Conservation (phyloP, 2,797 vertebrate species). For the Brachyalestes nurse region DNA sequence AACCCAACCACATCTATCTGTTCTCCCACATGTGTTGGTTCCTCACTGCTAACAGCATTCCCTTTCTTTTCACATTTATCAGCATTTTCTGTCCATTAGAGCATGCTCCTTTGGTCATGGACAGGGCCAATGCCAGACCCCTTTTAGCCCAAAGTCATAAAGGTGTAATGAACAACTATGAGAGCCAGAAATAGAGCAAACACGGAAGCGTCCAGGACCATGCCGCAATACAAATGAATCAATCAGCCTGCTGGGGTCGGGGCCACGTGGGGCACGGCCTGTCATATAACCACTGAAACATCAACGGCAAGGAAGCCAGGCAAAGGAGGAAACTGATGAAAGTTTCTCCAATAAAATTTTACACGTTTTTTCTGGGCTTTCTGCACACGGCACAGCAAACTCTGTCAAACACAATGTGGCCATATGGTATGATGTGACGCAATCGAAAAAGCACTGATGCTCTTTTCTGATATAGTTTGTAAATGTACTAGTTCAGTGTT, state of each 20-base stretch:
- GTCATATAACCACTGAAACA: constrained; percentile 33
- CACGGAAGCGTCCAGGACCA: constrained; percentile 1
- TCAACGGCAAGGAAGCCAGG: not conserved
- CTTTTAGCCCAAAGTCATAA: constrained; percentile 23
- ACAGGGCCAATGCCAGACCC: not conserved
- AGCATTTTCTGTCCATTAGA: constrained; percentile 29
- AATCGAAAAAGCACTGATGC: no score
- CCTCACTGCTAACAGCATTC: not conserved
- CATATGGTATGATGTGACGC: not conserved
- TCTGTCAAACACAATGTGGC: constrained; percentile 12
- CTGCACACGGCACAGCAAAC: not conserved
- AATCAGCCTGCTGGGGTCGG: constrained; percentile 30
- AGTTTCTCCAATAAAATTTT: constrained; percentile 32
- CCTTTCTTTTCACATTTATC: constrained; percentile 7
- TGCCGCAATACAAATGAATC: constrained; percentile 33
- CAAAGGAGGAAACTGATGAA: constrained; percentile 32
- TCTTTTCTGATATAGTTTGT: no score
- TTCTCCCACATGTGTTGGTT: not conserved
- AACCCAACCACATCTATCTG: not conserved
- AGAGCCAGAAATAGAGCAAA: constrained; percentile 44
- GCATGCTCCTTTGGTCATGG: not conserved
- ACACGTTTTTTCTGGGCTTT: constrained; percentile 5
- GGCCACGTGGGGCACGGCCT: not conserved
- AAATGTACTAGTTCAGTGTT: no score
- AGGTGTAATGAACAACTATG: constrained; percentile 25